Base-by-base conservation (phyloP, 2,797 vertebrate species). In the Cheirogaleus major region DNA sequence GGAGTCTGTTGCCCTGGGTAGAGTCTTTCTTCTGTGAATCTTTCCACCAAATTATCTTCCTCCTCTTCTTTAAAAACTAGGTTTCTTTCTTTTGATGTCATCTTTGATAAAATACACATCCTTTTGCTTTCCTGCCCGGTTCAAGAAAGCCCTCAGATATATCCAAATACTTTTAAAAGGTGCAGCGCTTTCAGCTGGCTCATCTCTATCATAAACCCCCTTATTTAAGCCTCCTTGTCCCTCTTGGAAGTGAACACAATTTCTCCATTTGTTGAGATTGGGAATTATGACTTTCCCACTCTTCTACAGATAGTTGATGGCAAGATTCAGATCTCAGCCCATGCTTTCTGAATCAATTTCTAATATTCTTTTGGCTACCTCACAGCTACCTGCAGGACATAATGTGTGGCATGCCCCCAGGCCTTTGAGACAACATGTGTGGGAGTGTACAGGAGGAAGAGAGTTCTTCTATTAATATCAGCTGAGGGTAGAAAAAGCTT, bases 281-380 rank as follows among this genome's bases (percentile, higher is more conserved):
- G 52, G 50, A 45, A n/a, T 90, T 45, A 45, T 45, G 52, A 70
- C 25, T 84, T 88, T 76, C 27, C 38, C 22, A 30, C 1, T 2
- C 17, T 25, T 65, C 13, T 55, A 32, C 9, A 14, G 18, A 55
- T 73, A 32, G 7, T n/a, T 59, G 72, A 43, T 52, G 43, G 8
- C 7, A 52, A 91, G 30, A 76, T 41, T 5, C 13, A 27, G n/a
- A 32, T 61, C 76, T 23, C 25, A 43, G 38, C 17, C 3, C 30
- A 20, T 38, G n/a, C 70, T 92, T 78, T 59, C 38, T n/a, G 84
- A 85, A 72, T 91, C n/a, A 38, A 48, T 63, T 92, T 45, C 69
- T 61, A 61, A 38, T 65, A 17, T 38, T 92, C 18, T 69, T 73
- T 84, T 75, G 43, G 43, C 43, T 83, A 5, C 11, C 41, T 92